Evolutionary conservation across 2,113 vertebrate genomes (phyloP), one percentile per base, ranked within the genome.

Genomic region (Sterna hirundo): DNA sequence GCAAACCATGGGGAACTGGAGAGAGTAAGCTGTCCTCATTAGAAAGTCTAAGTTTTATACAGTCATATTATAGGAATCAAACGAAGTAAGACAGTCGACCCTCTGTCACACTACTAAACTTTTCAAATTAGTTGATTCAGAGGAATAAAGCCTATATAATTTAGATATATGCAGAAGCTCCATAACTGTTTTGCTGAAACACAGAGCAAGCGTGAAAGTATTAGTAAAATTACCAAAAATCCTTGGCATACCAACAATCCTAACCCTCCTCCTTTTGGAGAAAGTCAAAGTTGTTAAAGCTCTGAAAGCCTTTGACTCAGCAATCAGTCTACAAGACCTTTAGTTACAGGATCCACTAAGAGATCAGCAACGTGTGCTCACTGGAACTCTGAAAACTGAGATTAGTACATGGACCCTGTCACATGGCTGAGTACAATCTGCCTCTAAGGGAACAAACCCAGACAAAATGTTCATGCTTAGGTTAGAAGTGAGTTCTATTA

Each of bases 191-290:
- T 54, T 26, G 17, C 57, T 61, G 57, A 75, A 85, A 85, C 21
- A 54, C 40, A 23, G 71, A 86, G 34, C 1, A 2, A 71, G 10
- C 2, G 2, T 52, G 22, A 51, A 86, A 58, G 29, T 3, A 54
- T 0, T 0, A 47, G 8, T 44, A 29, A 71, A 75, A 65, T 30
- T 4, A 55, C 17, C 51, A 79, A 13, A 14, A 5, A 10, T 20
- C 32, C 65, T 64, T 26, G 55, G 44, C 6, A 21, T 2, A 72
- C 3, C 13, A 65, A 44, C 14, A 34, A 34, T 20, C 51, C 15
- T 27, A 60, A 40, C 25, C 40, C 25, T 58, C 15, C 19, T 69
- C 20, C 26, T 88, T 78, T 11, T 38, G 22, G 47, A 70, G 13
- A 1, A 61, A 8, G 6, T 17, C 2, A 1, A 64, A 42, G 40